Evolutionary conservation across 1,140 invertebrate genomes (phyloP).

Genomic region (Gryllus bimaculatus): DNA sequence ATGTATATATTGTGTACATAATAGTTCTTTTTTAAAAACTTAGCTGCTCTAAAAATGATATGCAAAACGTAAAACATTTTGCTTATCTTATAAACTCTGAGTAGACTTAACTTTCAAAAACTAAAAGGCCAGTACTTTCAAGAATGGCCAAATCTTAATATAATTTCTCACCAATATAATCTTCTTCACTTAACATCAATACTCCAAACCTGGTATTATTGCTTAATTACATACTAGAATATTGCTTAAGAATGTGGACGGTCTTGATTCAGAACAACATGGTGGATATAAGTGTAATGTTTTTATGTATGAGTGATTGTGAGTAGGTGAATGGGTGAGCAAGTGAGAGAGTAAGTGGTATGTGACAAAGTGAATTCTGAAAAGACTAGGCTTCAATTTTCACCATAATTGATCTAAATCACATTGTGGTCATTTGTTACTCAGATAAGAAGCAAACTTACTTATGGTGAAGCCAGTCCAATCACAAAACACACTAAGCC

Average conservation of each 20-base stretch:
- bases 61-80: slow-evolving; percentile 7
- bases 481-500: too few relatives aligned
- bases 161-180: neutral
- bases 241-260: slow-evolving; percentile 14
- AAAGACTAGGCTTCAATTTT: neutral
- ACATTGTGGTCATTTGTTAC: too few relatives aligned
- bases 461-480: too few relatives aligned
- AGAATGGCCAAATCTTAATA: slow-evolving; percentile 6
- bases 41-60: slow-evolving; percentile 3
- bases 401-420: too few relatives aligned
- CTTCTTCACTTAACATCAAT: neutral
- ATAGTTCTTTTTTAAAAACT: neutral
- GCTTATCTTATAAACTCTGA: slow-evolving; percentile 6
- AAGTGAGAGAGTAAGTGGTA: neutral
- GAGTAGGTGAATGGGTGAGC: neutral
- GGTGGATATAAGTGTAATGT: neutral
- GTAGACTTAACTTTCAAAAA: neutral
- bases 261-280: slow-evolving; percentile 8
- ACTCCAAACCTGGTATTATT: neutral
- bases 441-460: too few relatives aligned
- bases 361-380: neutral
- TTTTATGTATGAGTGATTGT: neutral
- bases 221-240: slow-evolving; percentile 6
- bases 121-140: neutral
- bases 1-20: neutral